Base-by-base conservation (phyloP, 2,888 invertebrate species). In the Vanessa cardui region DNA sequence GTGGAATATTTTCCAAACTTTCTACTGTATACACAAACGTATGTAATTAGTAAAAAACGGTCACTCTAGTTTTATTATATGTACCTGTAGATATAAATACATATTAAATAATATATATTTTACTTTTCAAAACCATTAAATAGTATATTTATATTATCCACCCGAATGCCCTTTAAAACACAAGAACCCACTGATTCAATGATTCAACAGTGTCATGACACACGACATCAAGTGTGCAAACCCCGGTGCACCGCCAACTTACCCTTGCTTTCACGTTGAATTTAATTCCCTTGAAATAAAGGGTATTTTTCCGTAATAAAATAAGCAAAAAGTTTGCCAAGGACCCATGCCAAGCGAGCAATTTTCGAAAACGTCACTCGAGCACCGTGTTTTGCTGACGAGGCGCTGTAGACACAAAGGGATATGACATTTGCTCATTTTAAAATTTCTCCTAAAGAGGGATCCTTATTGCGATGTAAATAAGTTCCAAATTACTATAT, bases 151-250 rank as follows among this genome's bases (percentile, higher is more conserved):
- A 65, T 69, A 69, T 52, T 68, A 68, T 69, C 66, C 69, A 66
- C 31, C 54, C 64, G 47, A 64, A 39, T 71, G 63, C 66, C 69
- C 62, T 68, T 68, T 39, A 61, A 58, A 64, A 61, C 64, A 67
- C 33, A 64, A 69, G 66, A 73, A 66, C 58, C 73, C 77, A 74
- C 74, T 74, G 72, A 76, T 75, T 80, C 78, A 70, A 72, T 75
- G 79, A 74, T 72, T 78, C 75, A 77, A 75, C 71, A 73, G 71
- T 75, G 78, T 77, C 77, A 78, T 75, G 79, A 82, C 81, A 81
- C 79, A 82, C 81, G 80, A 76, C 76, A 77, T 80, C 70, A 73
- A 83, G 78, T 77, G 77, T 73, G 82, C 82, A 83, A 83, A 85
- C 83, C 79, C 72, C 71, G 66, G 68, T 67, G 66, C 70, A 66